Conservation (phyloP, 2,888 invertebrate species). For the Sylvicola fuscatus region DNA sequence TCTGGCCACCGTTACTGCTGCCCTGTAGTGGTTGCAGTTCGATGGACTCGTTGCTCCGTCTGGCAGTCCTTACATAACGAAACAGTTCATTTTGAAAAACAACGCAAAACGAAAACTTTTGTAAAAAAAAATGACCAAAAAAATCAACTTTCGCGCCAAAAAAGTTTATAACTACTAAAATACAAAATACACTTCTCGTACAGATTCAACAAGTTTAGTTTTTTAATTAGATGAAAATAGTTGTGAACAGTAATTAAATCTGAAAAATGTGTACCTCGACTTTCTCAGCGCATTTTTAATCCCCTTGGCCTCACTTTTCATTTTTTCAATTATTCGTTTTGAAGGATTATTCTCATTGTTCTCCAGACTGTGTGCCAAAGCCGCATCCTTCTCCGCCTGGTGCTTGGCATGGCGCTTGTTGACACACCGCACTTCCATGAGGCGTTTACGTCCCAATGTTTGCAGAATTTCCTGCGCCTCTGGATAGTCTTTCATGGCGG, state of each 20-base stretch:
- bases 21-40: constrained; percentile 41
- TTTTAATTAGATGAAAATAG: background rate
- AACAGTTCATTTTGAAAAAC: too few species aligned
- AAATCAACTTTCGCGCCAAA: too few species aligned
- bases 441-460: constrained; percentile 62
- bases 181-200: too few species aligned
- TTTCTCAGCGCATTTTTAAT: constrained; percentile 37
- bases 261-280: constrained; percentile 20
- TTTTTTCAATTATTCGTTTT: constrained; percentile 62
- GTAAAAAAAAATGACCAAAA: too few species aligned
- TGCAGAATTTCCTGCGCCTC: constrained; percentile 91
- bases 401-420: constrained; percentile 25
- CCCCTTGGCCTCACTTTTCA: constrained; percentile 65
- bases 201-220: too few species aligned
- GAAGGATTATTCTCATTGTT: constrained; percentile 33
- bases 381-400: constrained; percentile 16
- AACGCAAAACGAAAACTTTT: too few species aligned
- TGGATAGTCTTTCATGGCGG: constrained; percentile 93
- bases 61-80: constrained; percentile 10
- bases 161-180: too few species aligned
- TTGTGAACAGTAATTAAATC: background rate
- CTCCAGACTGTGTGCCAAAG: constrained; percentile 26
- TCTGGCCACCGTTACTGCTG: constrained; percentile 24
- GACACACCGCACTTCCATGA: constrained; percentile 62
- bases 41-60: constrained; percentile 35